Conservation (phyloP, 2,888 invertebrate species). For the Zootermopsis nevadensis region DNA sequence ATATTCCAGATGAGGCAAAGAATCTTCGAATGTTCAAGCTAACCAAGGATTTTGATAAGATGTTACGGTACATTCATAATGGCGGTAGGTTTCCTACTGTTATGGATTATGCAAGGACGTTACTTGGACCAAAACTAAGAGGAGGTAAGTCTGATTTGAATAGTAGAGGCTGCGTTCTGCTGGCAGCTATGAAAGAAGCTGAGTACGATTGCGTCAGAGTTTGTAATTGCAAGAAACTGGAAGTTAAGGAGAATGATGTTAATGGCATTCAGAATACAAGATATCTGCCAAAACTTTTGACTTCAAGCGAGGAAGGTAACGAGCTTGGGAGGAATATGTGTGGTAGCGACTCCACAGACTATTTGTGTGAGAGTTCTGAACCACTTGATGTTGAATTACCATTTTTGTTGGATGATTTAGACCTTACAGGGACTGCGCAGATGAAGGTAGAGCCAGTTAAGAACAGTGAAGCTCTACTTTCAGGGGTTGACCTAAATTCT, state of each 20-base stretch:
- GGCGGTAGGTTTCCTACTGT: not conserved
- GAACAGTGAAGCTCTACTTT: not conserved
- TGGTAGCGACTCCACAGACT: not conserved
- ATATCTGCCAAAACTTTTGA: too few species aligned
- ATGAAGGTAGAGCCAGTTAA: not conserved
- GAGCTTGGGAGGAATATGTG: not conserved
- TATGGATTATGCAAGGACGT: not conserved
- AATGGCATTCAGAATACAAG: not conserved
- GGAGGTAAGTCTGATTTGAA: slow-evolving; percentile 31
- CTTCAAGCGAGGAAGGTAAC: not conserved
- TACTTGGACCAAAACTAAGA: not conserved
- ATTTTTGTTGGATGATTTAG: not conserved
- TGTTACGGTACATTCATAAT: slow-evolving; percentile 44
- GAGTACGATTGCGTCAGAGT: not conserved
- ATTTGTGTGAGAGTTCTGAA: not conserved
- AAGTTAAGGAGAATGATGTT: not conserved
- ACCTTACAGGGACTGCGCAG: not conserved
- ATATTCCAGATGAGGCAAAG: slow-evolving; percentile 60
- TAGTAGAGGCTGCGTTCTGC: slow-evolving; percentile 7
- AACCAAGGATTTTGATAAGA: slow-evolving; percentile 58
- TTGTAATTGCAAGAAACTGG: not conserved
- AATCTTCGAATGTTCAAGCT: slow-evolving; percentile 58
- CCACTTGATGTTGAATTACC: not conserved
- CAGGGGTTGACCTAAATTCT: not conserved
- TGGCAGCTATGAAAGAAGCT: slow-evolving; percentile 17